Evolutionary conservation across 2,888 invertebrate genomes (phyloP).

Genomic region (Tetramorium bicarinatum): DNA sequence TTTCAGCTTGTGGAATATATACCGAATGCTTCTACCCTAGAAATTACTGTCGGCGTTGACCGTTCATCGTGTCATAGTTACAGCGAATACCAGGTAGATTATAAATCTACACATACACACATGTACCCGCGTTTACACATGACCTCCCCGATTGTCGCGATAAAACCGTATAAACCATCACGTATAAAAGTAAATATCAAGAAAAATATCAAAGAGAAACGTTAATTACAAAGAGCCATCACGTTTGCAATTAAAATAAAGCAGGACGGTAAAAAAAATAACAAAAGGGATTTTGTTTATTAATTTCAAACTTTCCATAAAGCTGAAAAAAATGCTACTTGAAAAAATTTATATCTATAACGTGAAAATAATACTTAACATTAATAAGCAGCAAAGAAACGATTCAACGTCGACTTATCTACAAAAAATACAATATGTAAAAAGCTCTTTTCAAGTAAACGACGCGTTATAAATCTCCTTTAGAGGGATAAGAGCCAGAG

Average conservation of each 20-base stretch:
- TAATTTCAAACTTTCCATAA: not conserved
- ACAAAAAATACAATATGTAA: not conserved
- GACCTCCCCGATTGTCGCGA: not conserved
- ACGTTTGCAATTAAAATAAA: not conserved
- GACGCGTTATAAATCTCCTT: not conserved
- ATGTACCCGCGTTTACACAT: not conserved
- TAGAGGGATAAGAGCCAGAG: conserved; percentile 16
- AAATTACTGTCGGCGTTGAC: conserved; percentile 76
- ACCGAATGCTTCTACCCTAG: conserved; percentile 73
- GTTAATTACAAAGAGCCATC: not conserved
- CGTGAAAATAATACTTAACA: not conserved
- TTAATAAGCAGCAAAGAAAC: not conserved
- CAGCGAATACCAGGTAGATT: conserved; percentile 65
- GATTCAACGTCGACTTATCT: not conserved
- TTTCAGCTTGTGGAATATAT: conserved; percentile 76
- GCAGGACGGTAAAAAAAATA: not conserved
- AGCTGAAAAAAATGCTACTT: not conserved
- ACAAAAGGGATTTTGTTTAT: not conserved
- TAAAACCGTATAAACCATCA: conserved; percentile 10
- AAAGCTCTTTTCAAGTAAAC: not conserved
- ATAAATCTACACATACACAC: conserved; percentile 61
- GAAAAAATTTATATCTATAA: not conserved
- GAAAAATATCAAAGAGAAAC: not conserved
- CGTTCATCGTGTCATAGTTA: conserved; percentile 64
- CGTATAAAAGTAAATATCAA: conserved; percentile 24